Evolutionary conservation across 2,113 vertebrate genomes (phyloP), one percentile per base, ranked within the genome.

Genomic region (Limanda limanda): DNA sequence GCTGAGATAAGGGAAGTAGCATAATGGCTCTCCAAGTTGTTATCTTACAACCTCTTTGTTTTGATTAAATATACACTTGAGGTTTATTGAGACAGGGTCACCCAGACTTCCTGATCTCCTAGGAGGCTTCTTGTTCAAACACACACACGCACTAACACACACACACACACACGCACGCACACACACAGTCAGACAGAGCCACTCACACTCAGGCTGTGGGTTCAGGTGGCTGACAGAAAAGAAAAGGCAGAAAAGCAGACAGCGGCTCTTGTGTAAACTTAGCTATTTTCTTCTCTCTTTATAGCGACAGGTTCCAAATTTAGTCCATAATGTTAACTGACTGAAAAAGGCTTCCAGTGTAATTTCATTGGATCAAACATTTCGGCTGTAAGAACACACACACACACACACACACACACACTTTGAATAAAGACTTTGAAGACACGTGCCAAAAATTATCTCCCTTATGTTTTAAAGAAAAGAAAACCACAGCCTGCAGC

Each of bases 151-250:
- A 10, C 5, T n/a, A n/a, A 23, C 5, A 31, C 5, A 31, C 31
- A 31, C 31, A 27, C 27, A 27, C 27, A 27, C 27, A 27, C 27
- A 27, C 27, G 5, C 4, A 66, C 12, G 9, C 63, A 65, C 24
- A 54, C 70, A 31, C 21, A 3, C 56, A 25, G 54, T 25, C 68
- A 25, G 25, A 60, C 48, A 51, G 48, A 51, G 11, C 11, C 11
- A 12, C 42, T 14, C 15, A 51, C 48, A 18, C 48, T 51, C 42
- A 45, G 54, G 56, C 35, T 62, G 58, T 65, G 76, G 71, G 64
- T 75, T 72, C 83, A 85, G 88, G 76, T 88, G 81, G 76, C 58
- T 59, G 51, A 58, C 24, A 35, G 20, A n/a, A n/a, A n/a, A n/a
- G n/a, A n/a, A n/a, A n/a, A 79, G 62, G 67, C 23, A 42, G 42